These are phyloP conservation scores for Geococcyx californianus DNA, from an alignment of 2,113 vertebrate species.

Conservation along the genomic window DNA sequence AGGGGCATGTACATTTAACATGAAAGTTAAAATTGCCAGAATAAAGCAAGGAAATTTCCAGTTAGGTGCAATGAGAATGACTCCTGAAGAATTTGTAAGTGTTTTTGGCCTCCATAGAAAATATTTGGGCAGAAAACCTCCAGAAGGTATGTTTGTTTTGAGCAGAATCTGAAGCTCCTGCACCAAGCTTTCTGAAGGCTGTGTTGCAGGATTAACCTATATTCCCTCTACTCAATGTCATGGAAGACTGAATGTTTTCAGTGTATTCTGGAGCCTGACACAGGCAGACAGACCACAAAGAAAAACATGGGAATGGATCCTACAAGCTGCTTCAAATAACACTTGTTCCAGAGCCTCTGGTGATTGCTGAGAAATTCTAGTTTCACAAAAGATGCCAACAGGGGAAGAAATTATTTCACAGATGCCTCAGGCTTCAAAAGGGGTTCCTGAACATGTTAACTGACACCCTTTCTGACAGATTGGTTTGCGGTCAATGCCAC, in stretches of 20 bases:
- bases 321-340: conserved; percentile 44
- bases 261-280: conserved; percentile 47
- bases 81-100: conserved; percentile 42
- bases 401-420: conserved; percentile 47
- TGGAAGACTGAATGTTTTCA: conserved; percentile 46
- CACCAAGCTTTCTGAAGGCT: neutral
- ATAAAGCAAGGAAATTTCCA: conserved; percentile 39
- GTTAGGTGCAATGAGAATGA: conserved; percentile 34
- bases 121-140: conserved; percentile 38
- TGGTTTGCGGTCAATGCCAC: neutral
- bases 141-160: conserved; percentile 62
- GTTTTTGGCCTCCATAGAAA: conserved; percentile 33
- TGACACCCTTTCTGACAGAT: neutral
- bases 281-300: conserved; percentile 58
- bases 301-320: conserved; percentile 23
- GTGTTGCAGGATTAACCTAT: neutral
- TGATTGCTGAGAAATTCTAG: conserved; percentile 36
- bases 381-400: conserved; percentile 49
- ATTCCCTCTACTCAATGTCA: neutral
- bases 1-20: conserved; percentile 20
- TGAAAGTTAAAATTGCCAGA: conserved; percentile 7
- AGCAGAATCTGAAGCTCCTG: conserved; percentile 41
- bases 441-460: conserved; percentile 24
- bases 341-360: conserved; percentile 43
- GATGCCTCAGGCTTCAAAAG: conserved; percentile 36